These are phyloP conservation scores for Phaenicophaeus curvirostris DNA, from an alignment of 2,797 vertebrate genomes.

Conservation along the genomic window DNA sequence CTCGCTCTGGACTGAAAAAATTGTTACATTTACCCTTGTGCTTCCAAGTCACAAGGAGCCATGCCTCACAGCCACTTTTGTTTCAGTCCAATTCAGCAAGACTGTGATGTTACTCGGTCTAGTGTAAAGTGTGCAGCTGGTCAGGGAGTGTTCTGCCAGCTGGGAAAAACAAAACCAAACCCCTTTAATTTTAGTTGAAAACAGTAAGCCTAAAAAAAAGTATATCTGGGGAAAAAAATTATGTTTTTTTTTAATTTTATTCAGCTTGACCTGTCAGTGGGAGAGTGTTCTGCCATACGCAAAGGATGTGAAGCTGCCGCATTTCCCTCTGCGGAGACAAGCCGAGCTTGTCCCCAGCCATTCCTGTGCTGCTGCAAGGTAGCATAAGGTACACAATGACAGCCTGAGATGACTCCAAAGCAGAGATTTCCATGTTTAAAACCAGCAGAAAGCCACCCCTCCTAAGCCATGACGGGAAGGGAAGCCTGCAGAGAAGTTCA, in stretches of 20 bases:
- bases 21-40: background rate
- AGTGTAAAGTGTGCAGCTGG: background rate
- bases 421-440: background rate
- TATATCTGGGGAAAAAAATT: background rate
- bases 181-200: background rate
- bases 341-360: background rate
- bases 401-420: background rate
- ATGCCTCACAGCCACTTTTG: background rate
- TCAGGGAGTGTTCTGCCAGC: background rate
- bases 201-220: background rate
- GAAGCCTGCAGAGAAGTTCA: background rate
- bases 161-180: background rate
- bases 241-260: background rate
- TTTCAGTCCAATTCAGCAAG: background rate
- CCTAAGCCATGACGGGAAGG: background rate
- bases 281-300: rapidly evolving
- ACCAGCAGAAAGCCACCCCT: background rate
- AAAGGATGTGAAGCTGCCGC: background rate
- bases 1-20: no score
- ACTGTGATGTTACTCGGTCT: background rate
- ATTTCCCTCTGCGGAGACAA: background rate
- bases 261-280: background rate
- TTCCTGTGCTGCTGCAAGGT: background rate
- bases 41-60: background rate
- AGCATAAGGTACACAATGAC: background rate